phyloP scores from a whole-genome alignment of 1,140 invertebrate species.

The Heliothis virescens region DNA sequence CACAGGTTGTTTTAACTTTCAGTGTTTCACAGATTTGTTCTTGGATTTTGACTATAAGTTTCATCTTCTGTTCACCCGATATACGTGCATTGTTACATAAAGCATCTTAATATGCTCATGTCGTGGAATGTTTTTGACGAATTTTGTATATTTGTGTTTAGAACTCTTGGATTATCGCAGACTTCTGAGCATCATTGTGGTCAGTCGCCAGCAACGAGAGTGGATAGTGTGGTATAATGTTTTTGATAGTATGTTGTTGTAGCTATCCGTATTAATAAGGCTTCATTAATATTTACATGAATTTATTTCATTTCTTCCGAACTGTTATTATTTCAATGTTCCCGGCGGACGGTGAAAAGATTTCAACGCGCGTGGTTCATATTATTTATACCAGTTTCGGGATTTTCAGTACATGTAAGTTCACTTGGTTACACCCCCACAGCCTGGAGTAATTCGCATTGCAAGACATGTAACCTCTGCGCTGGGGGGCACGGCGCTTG shows the following conservation, averaged over 20 bases:
- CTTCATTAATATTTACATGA: neutral
- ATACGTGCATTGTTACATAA: too few relatives aligned
- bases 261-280: too few relatives aligned
- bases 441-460: neutral
- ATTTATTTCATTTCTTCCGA: neutral
- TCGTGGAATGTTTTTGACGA: too few relatives aligned
- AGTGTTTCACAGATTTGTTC: too few relatives aligned
- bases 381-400: neutral
- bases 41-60: too few relatives aligned
- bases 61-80: too few relatives aligned
- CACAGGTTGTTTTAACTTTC: too few relatives aligned
- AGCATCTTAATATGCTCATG: too few relatives aligned
- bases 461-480: neutral
- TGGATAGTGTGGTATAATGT: neutral
- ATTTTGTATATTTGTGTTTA: too few relatives aligned
- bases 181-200: neutral
- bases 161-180: too few relatives aligned
- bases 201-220: neutral
- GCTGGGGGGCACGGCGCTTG: neutral
- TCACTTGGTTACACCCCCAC: neutral
- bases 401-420: neutral
- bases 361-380: conserved; percentile 1
- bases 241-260: neutral
- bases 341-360: neutral
- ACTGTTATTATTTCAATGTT: neutral